A percentile compares a stretch with the other conserved stretches of the same genome.
These are phyloP conservation scores for Lepidocyrtoides sp. DNA, from an alignment of 2,888 invertebrate species.

Conservation along the genomic window DNA sequence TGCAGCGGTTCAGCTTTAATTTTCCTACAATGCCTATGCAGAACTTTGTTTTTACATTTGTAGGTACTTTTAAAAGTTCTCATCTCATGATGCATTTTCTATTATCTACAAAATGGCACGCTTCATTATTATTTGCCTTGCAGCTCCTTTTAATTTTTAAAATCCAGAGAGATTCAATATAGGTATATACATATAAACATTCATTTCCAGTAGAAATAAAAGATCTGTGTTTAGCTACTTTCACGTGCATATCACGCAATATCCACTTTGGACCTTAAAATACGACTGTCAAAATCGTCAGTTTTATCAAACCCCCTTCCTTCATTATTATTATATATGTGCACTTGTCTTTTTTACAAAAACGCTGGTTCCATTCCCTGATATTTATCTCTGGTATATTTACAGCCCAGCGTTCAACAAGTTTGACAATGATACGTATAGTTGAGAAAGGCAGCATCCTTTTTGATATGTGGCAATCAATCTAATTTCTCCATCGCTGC, in stretches of 20 bases:
- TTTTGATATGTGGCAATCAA: slow-evolving; percentile 49
- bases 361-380: too few relatives aligned
- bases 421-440: slow-evolving; percentile 19
- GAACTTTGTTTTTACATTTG: neutral
- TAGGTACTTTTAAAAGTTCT: neutral
- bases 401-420: slow-evolving; percentile 41
- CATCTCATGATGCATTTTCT: neutral
- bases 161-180: neutral
- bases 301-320: neutral
- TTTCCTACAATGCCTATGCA: neutral
- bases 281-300: neutral
- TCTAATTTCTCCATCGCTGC: slow-evolving; percentile 11
- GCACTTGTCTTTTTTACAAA: neutral
- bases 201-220: neutral
- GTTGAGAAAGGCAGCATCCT: slow-evolving; percentile 31
- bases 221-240: too few relatives aligned
- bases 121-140: neutral
- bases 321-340: neutral
- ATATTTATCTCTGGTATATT: neutral
- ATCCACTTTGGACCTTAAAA: neutral
- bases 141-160: neutral
- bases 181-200: neutral
- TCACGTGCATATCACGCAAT: too few relatives aligned
- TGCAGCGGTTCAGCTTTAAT: neutral
- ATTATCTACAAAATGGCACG: neutral